These are phyloP conservation scores for Fabriciana adippe DNA, from an alignment of 2,888 invertebrate species.

Conservation along the genomic window DNA sequence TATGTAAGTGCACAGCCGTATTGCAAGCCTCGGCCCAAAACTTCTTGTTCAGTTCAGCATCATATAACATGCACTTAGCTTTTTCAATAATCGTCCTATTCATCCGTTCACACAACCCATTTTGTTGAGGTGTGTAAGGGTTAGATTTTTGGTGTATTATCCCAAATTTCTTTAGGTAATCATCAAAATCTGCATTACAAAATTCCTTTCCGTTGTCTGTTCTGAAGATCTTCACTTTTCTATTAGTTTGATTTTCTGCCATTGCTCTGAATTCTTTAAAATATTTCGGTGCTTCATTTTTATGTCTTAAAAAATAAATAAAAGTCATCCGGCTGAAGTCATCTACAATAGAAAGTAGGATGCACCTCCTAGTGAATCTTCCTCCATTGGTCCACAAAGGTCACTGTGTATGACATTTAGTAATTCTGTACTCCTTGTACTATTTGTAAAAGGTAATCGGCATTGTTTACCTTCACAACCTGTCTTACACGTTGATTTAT, in stretches of 20 bases:
- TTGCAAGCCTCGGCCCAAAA: slow-evolving; percentile 38
- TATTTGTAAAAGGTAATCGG: too few relatives aligned
- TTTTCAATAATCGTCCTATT: slow-evolving; percentile 20
- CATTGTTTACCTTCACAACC: too few relatives aligned
- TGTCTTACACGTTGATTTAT: too few relatives aligned
- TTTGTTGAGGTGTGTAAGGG: slow-evolving; percentile 36
- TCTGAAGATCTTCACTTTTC: slow-evolving; percentile 18
- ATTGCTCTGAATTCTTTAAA: slow-evolving; percentile 44
- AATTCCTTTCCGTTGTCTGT: too few relatives aligned
- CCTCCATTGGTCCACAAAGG: too few relatives aligned
- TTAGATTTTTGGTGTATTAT: slow-evolving; percentile 44
- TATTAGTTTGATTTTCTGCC: slow-evolving; percentile 45
- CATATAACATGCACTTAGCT: slow-evolving; percentile 30
- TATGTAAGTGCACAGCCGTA: slow-evolving; percentile 36
- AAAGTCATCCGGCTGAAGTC: slow-evolving; percentile 41
- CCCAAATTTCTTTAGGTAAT: not conserved
- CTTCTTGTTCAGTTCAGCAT: slow-evolving; percentile 24
- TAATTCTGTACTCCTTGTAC: too few relatives aligned
- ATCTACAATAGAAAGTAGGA: too few relatives aligned
- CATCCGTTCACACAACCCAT: slow-evolving; percentile 25
- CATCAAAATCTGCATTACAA: too few relatives aligned
- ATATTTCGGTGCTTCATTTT: slow-evolving; percentile 44
- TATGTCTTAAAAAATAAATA: slow-evolving; percentile 45
- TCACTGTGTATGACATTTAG: too few relatives aligned
- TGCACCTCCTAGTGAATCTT: too few relatives aligned